Percentiles rank a stretch among this genome's conserved stretches.
Evolutionary conservation across 2,797 vertebrate genomes (phyloP).

Genomic region (Psittacula echo): DNA sequence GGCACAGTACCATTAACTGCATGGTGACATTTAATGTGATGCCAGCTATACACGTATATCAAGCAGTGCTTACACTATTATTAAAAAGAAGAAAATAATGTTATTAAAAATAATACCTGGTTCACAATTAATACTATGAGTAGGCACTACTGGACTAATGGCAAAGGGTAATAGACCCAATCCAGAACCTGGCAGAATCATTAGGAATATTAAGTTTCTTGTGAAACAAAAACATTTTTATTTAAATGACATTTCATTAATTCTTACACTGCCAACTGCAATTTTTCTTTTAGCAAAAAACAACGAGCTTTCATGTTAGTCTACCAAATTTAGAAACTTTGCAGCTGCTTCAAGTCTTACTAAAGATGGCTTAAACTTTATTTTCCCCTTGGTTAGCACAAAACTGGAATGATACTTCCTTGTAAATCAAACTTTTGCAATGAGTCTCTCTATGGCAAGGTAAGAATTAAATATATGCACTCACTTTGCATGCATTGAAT

Average conservation of each 20-base stretch:
- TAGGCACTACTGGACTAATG: conserved; percentile 92
- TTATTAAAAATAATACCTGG: conserved; percentile 88
- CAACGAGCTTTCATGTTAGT: background rate
- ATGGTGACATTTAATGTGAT: background rate
- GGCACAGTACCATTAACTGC: background rate
- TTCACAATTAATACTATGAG: conserved; percentile 98
- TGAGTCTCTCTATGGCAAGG: conserved; percentile 73
- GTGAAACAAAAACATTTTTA: conserved; percentile 76
- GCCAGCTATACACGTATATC: background rate
- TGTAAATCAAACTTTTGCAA: conserved; percentile 27
- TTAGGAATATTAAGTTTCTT: conserved; percentile 80
- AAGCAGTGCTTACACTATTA: conserved; percentile 4
- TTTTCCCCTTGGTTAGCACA: background rate
- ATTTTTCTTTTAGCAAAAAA: conserved; percentile 28
- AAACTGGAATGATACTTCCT: conserved; percentile 27
- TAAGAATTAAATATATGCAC: conserved; percentile 77
- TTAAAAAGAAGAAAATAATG: conserved; percentile 71
- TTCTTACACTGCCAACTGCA: conserved; percentile 79
- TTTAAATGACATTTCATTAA: conserved; percentile 74
- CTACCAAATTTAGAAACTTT: conserved; percentile 54
- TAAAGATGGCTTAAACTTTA: conserved; percentile 38
- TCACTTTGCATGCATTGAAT: conserved; percentile 78
- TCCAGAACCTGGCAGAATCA: conserved; percentile 92
- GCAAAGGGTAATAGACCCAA: conserved; percentile 95
- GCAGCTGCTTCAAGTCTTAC: conserved; percentile 13